Base-by-base conservation (phyloP, 37 sponge, comb jelly and placozoan genomes). In the Halisarca cf. caerulea region DNA sequence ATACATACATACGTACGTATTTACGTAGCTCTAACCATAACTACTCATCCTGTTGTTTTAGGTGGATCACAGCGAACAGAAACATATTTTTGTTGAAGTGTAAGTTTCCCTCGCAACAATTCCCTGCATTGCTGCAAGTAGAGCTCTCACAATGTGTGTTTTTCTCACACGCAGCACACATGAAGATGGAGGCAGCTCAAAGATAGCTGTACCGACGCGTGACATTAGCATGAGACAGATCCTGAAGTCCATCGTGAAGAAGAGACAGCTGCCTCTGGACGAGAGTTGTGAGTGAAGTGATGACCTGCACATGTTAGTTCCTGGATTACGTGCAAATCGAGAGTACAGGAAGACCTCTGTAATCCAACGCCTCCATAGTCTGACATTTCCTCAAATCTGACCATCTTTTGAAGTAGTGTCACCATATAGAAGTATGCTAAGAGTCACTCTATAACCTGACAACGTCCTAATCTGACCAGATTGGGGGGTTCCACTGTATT, bases 101-200 rank as follows among this genome's bases (percentile, higher is more conserved):
- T 68, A 68, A 68, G 69, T 30, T 2, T 34, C 34, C 1, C 34
- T 68, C 32, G 25, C n/a, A 35, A n/a, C 36, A 3, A 44, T 51
- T 38, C 15, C 77, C 7, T 61, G 45, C 64, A 23, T 33, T 35
- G 20, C 34, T 59, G 66, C 8, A 20, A 15, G 8, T 82, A 8
- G 11, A 32, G 72, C 25, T 27, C 17, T 17, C 30, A 21, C 37
- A 11, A 68, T n/a, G n/a, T n/a, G n/a, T n/a, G n/a, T n/a, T n/a
- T n/a, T n/a, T n/a, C n/a, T n/a, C n/a, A n/a, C 40, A 24, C 82
- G 71, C 41, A 93, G 93, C 23, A 70, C 80, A 35, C 90, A 88
- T 59, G 91, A 90, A 60, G 55, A 86, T 15, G 91, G 91, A 47
- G 94, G 94, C 0, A 87, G 90, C 66, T 93, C 94, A 5, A 90